phyloP scores from a whole-genome alignment of 2,797 vertebrate genomes.

The Coregonus sp. region DNA sequence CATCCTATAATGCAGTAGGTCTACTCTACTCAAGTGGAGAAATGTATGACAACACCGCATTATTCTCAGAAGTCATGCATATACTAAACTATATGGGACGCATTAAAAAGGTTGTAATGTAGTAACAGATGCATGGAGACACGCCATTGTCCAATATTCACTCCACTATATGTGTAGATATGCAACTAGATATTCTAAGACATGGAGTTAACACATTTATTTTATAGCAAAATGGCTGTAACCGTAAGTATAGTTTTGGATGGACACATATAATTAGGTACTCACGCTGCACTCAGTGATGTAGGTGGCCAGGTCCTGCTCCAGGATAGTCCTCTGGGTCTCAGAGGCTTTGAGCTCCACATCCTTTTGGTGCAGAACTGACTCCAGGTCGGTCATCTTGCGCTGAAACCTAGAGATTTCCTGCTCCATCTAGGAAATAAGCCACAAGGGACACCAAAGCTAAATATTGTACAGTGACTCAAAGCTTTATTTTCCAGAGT shows the following conservation, averaged over 20 bases:
- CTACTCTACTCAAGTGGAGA: not conserved
- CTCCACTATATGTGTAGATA: no score
- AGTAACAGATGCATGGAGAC: no score
- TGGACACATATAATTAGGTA: constrained; percentile 3
- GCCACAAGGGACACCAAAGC: not conserved
- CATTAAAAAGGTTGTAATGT: no score
- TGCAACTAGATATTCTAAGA: no score
- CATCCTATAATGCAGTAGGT: not conserved
- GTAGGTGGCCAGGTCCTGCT: constrained; percentile 98
- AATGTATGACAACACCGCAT: no score
- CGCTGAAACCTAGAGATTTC: constrained; percentile 97
- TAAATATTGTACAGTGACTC: not conserved
- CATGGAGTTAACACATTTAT: no score
- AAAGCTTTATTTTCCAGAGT: not conserved
- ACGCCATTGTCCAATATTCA: no score
- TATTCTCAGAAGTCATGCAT: no score
- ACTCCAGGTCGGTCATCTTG: constrained; percentile 98
- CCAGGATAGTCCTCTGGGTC: constrained; percentile 96
- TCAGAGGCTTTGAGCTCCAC: constrained; percentile 98
- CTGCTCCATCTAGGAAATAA: constrained; percentile 88
- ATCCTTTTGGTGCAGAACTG: constrained; percentile 97
- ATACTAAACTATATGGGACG: no score
- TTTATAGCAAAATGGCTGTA: no score
- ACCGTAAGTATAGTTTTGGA: no score
- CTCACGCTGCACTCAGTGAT: constrained; percentile 99